Evolutionary conservation across 1,140 invertebrate species (phyloP), one percentile per base, ranked within the genome.

Genomic region (Lordiphosa mommai): DNA sequence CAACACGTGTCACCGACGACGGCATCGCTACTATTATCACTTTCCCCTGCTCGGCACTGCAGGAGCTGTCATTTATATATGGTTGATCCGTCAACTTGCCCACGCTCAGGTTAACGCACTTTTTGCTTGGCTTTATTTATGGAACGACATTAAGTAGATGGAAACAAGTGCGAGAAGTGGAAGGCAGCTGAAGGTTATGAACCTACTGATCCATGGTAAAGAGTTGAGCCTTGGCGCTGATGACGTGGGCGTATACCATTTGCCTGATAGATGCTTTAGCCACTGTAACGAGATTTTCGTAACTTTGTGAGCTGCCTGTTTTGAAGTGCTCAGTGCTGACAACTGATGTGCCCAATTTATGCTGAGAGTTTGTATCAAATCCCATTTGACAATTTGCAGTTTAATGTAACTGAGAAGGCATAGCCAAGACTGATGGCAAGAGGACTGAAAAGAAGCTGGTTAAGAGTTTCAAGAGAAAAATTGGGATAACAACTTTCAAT

Each of bases 111-210:
- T 70, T 70, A 52, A 48, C 58, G 70, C 32, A 69, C 69, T 73
- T 73, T 58, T 80, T 80, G 76, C 52, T 66, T 70, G 46, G 20
- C 32, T 50, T 80, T 80, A 82, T 82, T 74, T 74, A 82, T 80
- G 76, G 61, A 36, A 16, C 55, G 37, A 56, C 64, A 74, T 67
- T 80, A 66, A 34, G 46, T 12, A 30, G 36, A 9, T 17, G 10
- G 34, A 27, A 33, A 38, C n/a, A 51, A 58, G 36, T 60, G 51
- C 41, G 30, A 51, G 29, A 47, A 55, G 40, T 59, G 60, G 61
- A 57, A 53, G 65, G 53, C 36, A 23, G 44, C 57, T 43, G 53
- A 47, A 63, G 52, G 46, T 46, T 49, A 64, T 79, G 64, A 64
- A 64, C 51, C 61, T 64, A 53, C 40, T 52, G 46, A 37, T 33